Base-by-base conservation (phyloP, 2,888 invertebrate genomes). In the Sphecodes monilicornis region DNA sequence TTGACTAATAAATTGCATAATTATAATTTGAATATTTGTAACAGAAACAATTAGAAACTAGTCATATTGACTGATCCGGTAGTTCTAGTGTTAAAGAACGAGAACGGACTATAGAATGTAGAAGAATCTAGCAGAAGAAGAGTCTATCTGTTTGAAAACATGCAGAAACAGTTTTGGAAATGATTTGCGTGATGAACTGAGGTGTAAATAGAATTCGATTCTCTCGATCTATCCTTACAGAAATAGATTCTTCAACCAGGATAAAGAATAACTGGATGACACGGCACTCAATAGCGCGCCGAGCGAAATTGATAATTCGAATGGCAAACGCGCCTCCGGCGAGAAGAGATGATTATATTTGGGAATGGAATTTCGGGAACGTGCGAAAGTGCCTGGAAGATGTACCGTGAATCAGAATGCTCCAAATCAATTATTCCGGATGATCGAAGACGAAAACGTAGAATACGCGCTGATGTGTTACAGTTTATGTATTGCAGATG, bases 341-440 rank as follows among this genome's bases (percentile, higher is more conserved):
- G 39, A 54, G 29, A 29, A 57, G 22, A 29, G 18, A 5, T 8
- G 26, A 26, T 70, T 70, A 43, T 43, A 43, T 43, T 70, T 29
- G 70, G 16, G 26, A 43, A 70, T 70, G n/a, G 68, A 68, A n/a
- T n/a, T 39, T 36, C 68, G 68, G 39, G 68, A 13, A 22, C 64
- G 64, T 64, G 64, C 32, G 36, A 68, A 68, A 68, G 11, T 68
- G n/a, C 22, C 22, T 39, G 39, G 36, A n/a, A 68, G 39, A 39
- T 68, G 11, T 39, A 22, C 36, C 22, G 32, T 32, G 8, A 3
- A 22, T 36, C 16, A 6, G 18, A 60, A 60, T 29, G 16, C 5
- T 29, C 5, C 6, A 16, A 29, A 60, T 29, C 16, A 29, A 60
- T 29, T 29, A 18, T 60, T 16, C 16, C 60, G 29, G 5, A 29